Base-by-base conservation (phyloP, 1,140 invertebrate genomes). In the Ceratitis capitata region DNA sequence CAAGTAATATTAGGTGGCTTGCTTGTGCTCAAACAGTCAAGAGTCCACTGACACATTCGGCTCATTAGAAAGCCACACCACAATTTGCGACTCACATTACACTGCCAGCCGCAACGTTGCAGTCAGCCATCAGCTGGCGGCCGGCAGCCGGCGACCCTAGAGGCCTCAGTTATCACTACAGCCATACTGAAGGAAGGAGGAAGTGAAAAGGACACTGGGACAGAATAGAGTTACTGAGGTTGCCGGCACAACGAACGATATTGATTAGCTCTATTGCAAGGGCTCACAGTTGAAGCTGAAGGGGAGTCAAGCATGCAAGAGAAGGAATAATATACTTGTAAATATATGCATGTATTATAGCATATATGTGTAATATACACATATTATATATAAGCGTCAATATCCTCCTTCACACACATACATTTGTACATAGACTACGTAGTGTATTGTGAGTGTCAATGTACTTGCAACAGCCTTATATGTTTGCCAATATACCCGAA, bases 11-110 rank as follows among this genome's bases (percentile, higher is more conserved):
- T n/a, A n/a, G n/a, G n/a, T n/a, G n/a, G n/a, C n/a, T n/a, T n/a
- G n/a, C n/a, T n/a, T n/a, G 69, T 10, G 7, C 69, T 45, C 42
- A 78, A 26, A 23, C 32, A 45, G 0, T n/a, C 69, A 78, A n/a
- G n/a, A n/a, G 51, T 56, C 51, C 51, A 56, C 9, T 6, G 19
- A 56, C 39, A 39, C 39, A 42, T 45, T 78, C 39, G 10, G n/a
- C 69, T 78, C 69, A 78, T 78, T 78, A 78, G 69, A 78, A 78
- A 78, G 69, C 69, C 39, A 78, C 69, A 47, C 69, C 69, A 45
- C 69, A 78, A 78, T 78, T 78, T 45, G 12, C 39, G 39, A 26
- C 69, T 78, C 69, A 42, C 26, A 42, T 78, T 78, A 45, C 69
- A 45, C 45, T 39, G 42, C 39, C 39, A 78, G n/a, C 14, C n/a